Conservation (phyloP, 2,888 invertebrate species). For the Xestia sexstrigata region DNA sequence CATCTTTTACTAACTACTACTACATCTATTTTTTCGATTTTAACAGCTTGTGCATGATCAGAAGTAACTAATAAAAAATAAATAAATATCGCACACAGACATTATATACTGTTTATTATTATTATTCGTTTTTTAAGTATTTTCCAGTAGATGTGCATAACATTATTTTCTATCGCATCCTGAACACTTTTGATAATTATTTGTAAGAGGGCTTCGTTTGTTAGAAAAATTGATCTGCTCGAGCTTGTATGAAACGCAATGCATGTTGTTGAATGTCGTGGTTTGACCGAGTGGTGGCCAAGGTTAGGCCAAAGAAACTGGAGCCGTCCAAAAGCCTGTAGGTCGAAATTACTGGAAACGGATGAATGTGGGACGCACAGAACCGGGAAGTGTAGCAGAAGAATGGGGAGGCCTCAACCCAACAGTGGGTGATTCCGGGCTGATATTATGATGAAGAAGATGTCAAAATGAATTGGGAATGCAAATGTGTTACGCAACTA, state of each 20-base stretch:
- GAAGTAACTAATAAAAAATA: background rate
- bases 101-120: background rate
- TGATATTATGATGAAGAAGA: background rate
- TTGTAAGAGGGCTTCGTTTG: background rate
- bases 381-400: background rate
- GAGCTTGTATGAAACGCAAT: background rate
- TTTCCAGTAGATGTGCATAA: background rate
- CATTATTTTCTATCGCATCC: background rate
- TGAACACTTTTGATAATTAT: background rate
- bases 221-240: background rate
- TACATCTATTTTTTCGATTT: background rate
- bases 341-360: background rate
- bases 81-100: too few relatives aligned
- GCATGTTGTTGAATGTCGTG: background rate
- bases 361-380: background rate
- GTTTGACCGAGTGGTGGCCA: background rate
- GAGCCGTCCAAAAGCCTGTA: background rate
- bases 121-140: constrained; percentile 9
- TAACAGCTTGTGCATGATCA: constrained; percentile 1
- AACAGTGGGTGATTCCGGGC: background rate
- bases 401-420: background rate
- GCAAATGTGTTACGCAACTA: background rate
- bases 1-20: constrained; percentile 12
- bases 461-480: background rate
- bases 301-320: background rate